Percentiles rank a stretch among this genome's conserved stretches.
phyloP scores from a whole-genome alignment of 2,888 invertebrate species.

The Phorcus lineatus region DNA sequence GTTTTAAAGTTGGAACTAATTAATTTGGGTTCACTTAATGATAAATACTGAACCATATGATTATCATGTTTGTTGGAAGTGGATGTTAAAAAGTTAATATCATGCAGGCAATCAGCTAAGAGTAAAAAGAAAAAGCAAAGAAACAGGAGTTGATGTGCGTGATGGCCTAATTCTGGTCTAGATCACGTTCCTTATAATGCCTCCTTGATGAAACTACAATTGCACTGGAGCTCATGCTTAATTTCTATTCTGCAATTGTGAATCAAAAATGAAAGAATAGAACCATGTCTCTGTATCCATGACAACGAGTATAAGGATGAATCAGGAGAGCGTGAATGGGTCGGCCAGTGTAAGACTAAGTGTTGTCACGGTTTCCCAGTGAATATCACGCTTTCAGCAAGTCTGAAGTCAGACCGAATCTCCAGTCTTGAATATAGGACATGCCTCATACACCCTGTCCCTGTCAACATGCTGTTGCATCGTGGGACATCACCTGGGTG shows the following conservation, averaged over 20 bases:
- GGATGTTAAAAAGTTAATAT: too few relatives aligned
- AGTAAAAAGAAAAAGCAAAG: too few relatives aligned
- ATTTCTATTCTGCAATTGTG: background rate
- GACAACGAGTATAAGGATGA: conserved; percentile 6
- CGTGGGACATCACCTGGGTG: conserved; percentile 12
- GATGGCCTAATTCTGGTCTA: too few relatives aligned
- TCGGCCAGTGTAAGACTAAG: background rate
- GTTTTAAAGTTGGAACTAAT: too few relatives aligned
- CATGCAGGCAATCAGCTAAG: too few relatives aligned
- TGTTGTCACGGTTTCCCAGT: background rate
- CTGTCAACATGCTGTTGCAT: background rate
- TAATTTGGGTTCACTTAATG: too few relatives aligned
- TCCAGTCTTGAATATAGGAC: too few relatives aligned
- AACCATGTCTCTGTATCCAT: conserved; percentile 3
- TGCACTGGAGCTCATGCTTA: background rate
- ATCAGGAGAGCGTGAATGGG: background rate
- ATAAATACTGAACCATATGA: too few relatives aligned
- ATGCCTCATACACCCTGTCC: too few relatives aligned
- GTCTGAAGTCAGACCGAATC: background rate
- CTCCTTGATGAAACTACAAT: background rate
- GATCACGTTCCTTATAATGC: too few relatives aligned
- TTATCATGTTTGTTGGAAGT: too few relatives aligned
- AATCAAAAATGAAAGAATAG: background rate
- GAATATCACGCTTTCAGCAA: background rate
- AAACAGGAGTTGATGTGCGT: too few relatives aligned